These are phyloP conservation scores for Lophochroa leadbeateri DNA, from an alignment of 2,113 vertebrate species.

Conservation along the genomic window DNA sequence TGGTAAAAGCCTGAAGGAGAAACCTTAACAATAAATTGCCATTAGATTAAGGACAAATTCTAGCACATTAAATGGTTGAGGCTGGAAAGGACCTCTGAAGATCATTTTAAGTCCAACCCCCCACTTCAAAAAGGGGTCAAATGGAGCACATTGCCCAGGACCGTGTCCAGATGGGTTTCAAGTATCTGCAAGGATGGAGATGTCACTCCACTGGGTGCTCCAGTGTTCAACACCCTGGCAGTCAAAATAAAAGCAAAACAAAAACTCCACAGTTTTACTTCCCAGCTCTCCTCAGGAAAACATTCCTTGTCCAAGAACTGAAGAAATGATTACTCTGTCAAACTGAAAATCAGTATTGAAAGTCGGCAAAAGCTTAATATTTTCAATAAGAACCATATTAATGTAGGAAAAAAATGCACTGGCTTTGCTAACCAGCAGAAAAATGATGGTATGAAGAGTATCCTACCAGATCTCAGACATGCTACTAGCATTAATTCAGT, in stretches of 20 bases:
- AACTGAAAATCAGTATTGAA: not conserved
- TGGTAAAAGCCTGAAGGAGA: not conserved
- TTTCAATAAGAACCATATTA: not conserved
- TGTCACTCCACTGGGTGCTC: not conserved
- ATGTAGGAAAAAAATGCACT: accelerated
- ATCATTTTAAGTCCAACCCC: accelerated
- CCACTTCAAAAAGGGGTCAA: not conserved
- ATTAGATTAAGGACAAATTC: not conserved
- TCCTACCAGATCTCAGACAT: not conserved
- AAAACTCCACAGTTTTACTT: not conserved
- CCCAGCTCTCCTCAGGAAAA: not conserved
- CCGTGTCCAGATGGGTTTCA: accelerated
- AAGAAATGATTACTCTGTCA: not conserved
- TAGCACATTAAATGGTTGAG: accelerated
- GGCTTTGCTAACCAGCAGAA: not conserved
- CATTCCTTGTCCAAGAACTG: not conserved
- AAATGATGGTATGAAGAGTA: not conserved
- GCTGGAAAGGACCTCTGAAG: not conserved
- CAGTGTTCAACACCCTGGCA: not conserved
- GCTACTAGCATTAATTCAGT: not conserved
- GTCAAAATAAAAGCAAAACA: not conserved
- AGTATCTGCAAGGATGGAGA: not conserved
- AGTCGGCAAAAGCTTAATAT: not conserved
- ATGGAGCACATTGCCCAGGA: not conserved
- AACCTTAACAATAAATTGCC: not conserved